Evolutionary conservation across 92 coral and sea anemone genomes (phyloP).

Genomic region (Paramuricea clavata): DNA sequence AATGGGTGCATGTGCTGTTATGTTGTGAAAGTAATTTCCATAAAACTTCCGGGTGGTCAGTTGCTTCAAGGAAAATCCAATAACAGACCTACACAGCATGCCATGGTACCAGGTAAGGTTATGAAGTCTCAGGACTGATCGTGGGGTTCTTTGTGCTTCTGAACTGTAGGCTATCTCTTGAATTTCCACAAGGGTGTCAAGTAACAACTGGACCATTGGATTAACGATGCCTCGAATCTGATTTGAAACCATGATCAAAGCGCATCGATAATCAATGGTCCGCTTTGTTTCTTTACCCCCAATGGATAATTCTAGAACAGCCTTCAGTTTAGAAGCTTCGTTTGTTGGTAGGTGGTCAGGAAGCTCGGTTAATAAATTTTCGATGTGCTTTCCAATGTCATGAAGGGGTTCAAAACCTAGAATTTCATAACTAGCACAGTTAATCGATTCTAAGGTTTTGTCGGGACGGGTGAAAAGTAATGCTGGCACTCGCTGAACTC

Average conservation of each 20-base stretch:
- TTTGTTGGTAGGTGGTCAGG: constrained; percentile 58
- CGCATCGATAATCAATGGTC: constrained; percentile 57
- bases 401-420: constrained; percentile 70
- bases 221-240: constrained; percentile 60
- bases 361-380: constrained; percentile 45
- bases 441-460: constrained; percentile 6
- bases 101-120: constrained; percentile 72
- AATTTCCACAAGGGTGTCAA: constrained; percentile 71
- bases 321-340: constrained; percentile 37
- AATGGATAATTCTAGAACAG: constrained; percentile 26
- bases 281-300: constrained; percentile 64
- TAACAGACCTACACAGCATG: constrained; percentile 51
- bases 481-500: constrained; percentile 24
- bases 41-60: constrained; percentile 51
- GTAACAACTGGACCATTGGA: constrained; percentile 53
- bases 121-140: constrained; percentile 65
- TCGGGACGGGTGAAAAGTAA: background rate
- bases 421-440: constrained; percentile 59
- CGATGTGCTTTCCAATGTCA: too few species aligned
- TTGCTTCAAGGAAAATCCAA: constrained; percentile 41
- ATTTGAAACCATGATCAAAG: constrained; percentile 50
- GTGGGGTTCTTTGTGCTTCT: constrained; percentile 63
- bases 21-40: constrained; percentile 61
- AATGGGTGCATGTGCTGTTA: constrained; percentile 50
- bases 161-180: constrained; percentile 59